Evolutionary conservation across 2,888 invertebrate genomes (phyloP), one percentile per base, ranked within the genome.

Genomic region (Pammene fasciana): DNA sequence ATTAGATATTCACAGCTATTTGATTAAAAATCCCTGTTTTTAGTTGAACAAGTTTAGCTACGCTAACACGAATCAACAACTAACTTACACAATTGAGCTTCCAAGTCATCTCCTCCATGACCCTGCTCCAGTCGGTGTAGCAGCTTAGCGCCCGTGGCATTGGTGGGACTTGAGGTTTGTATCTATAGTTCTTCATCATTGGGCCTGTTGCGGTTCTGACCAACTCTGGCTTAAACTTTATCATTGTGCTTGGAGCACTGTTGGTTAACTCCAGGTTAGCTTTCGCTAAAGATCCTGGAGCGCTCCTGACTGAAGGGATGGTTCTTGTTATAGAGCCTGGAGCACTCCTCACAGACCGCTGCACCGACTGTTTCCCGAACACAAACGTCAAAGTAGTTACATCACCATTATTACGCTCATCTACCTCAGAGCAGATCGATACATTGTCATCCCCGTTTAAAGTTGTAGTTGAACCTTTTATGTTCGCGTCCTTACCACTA

Each of bases 91-190:
- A 73, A 38, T 68, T 81, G 10, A 84, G 46, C 74, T 87, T 90
- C 86, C 86, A 88, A 50, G 83, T 78, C 45, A 91, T 77, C 72
- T 90, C 91, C 71, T 89, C 88, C 64, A 89, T 73, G 46, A 91
- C 90, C 74, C 88, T 88, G 43, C 82, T 86, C 90, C 90, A 90
- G 67, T 80, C 82, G 72, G 86, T 75, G 48, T 85, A 84, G 65
- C 76, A 81, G 73, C 87, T 89, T 59, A 75, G 73, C 59, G 76
- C 74, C 8, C 82, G 78, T 0, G 80, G 78, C 46, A 68, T 72
- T 68, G 72, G 64, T 50, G 73, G 72, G 5, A 48, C 34, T n/a
- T 18, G 26, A 11, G 61, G 61, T 34, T 61, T 67, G 16, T 45
- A 45, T 26, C 5, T 52, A 5, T 8, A n/a, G 34, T 7, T 54